Evolutionary conservation across 2,797 vertebrate genomes (phyloP).

Genomic region (Spinus pinus): DNA sequence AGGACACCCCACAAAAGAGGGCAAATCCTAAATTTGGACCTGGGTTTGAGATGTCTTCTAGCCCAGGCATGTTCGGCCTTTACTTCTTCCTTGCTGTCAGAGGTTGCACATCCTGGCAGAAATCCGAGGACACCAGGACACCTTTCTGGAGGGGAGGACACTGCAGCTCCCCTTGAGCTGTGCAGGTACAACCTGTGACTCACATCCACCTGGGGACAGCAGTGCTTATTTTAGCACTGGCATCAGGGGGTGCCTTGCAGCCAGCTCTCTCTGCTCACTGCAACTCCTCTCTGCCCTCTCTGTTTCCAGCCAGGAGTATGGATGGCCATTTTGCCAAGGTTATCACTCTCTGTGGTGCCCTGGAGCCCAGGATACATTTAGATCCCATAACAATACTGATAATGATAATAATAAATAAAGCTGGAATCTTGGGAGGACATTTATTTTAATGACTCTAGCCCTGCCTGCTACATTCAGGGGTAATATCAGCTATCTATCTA

Average conservation of each 20-base stretch:
- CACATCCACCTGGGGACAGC: background rate
- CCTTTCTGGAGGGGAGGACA: background rate
- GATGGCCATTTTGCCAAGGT: slow-evolving; percentile 39
- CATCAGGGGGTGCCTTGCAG: background rate
- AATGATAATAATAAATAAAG: slow-evolving; percentile 64
- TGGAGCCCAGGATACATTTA: slow-evolving; percentile 43
- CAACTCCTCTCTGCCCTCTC: background rate
- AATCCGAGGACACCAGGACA: background rate
- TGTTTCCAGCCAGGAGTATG: background rate
- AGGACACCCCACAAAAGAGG: background rate
- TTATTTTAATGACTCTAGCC: slow-evolving; percentile 62
- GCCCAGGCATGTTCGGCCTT: fast-evolving
- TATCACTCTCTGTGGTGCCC: slow-evolving; percentile 45
- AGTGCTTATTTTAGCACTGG: background rate
- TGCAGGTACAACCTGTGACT: background rate
- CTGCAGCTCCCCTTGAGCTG: background rate
- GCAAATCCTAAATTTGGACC: background rate
- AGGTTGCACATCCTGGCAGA: background rate
- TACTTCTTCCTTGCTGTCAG: background rate
- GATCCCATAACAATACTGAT: slow-evolving; percentile 38
- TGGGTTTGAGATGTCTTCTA: background rate
- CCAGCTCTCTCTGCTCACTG: background rate
- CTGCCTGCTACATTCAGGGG: slow-evolving; percentile 15
- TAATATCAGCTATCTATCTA: slow-evolving; percentile 57
- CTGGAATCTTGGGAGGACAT: slow-evolving; percentile 52